Conservation (phyloP, 2,113 vertebrate species). For the Solea senegalensis region DNA sequence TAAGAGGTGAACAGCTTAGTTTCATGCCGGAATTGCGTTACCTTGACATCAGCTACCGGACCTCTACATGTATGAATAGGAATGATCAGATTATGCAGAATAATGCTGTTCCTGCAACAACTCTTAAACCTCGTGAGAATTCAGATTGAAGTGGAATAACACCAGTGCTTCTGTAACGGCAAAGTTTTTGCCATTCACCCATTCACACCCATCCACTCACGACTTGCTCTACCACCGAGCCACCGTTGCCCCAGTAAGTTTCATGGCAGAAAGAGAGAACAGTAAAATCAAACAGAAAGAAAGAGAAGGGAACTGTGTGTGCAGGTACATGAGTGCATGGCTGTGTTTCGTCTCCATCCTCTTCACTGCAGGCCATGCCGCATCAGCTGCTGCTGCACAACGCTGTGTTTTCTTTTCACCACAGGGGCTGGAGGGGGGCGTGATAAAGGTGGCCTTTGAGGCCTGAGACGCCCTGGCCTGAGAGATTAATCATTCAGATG, state of each 20-base stretch:
- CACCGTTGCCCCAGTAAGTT: background rate
- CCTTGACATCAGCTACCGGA: too few relatives aligned
- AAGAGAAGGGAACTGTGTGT: background rate
- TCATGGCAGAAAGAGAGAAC: background rate
- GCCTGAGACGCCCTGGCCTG: background rate
- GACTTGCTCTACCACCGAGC: too few relatives aligned
- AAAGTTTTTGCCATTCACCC: too few relatives aligned
- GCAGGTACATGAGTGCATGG: background rate
- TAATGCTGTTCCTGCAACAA: too few relatives aligned
- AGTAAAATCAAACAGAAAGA: background rate
- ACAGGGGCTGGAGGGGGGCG: conserved; percentile 18
- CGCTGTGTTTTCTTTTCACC: conserved; percentile 61
- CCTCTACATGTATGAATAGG: too few relatives aligned
- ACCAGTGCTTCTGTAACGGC: too few relatives aligned
- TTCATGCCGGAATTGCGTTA: too few relatives aligned
- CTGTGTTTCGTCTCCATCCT: background rate
- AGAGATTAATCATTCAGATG: conserved; percentile 54
- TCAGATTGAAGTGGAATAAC: too few relatives aligned
- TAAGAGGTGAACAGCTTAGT: too few relatives aligned
- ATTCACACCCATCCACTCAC: too few relatives aligned
- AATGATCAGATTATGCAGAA: too few relatives aligned
- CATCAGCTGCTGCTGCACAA: conserved; percentile 12
- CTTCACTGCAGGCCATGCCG: background rate
- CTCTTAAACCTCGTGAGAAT: too few relatives aligned
- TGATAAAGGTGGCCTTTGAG: conserved; percentile 69